Conservation (phyloP, 2,888 invertebrate species). For the Eristalis intricaria region DNA sequence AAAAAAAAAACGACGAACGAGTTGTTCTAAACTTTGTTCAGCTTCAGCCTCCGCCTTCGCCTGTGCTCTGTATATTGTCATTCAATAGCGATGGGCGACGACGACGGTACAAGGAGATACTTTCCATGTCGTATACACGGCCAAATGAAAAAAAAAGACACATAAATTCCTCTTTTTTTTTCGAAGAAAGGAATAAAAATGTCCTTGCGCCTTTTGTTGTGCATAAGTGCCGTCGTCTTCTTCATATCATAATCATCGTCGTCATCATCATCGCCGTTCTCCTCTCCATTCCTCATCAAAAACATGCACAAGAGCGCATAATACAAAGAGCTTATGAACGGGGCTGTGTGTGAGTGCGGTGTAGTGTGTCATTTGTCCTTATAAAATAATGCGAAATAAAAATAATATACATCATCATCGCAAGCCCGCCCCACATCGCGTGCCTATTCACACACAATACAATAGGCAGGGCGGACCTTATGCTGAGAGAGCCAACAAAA, state of each 20-base stretch:
- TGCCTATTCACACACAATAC: constrained; percentile 26
- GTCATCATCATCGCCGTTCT: constrained; percentile 40
- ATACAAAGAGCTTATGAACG: constrained; percentile 71
- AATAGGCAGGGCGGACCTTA: constrained; percentile 53
- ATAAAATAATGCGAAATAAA: constrained; percentile 72
- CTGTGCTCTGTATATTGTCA: constrained; percentile 11
- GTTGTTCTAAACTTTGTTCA: constrained; percentile 61
- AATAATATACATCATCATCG: constrained; percentile 66
- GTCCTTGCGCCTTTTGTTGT: constrained; percentile 72
- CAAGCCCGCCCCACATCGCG: background rate
- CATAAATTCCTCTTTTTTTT: background rate
- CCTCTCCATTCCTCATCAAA: constrained; percentile 27
- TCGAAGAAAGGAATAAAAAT: constrained; percentile 67
- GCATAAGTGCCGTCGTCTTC: constrained; percentile 69
- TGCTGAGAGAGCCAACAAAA: constrained; percentile 33
- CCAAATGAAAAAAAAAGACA: constrained; percentile 20
- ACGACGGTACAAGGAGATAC: constrained; percentile 17
- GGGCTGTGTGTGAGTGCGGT: constrained; percentile 18
- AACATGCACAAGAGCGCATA: constrained; percentile 69
- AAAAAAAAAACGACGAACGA: constrained; percentile 33
- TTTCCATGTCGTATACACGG: background rate
- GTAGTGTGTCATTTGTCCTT: constrained; percentile 71
- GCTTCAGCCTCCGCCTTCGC: background rate
- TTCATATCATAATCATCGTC: constrained; percentile 58
- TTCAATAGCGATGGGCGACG: constrained; percentile 64